Percentiles rank a stretch among this genome's conserved stretches.
phyloP scores from a whole-genome alignment of 92 coral and sea anemone genomes.

The Porites evermanni region DNA sequence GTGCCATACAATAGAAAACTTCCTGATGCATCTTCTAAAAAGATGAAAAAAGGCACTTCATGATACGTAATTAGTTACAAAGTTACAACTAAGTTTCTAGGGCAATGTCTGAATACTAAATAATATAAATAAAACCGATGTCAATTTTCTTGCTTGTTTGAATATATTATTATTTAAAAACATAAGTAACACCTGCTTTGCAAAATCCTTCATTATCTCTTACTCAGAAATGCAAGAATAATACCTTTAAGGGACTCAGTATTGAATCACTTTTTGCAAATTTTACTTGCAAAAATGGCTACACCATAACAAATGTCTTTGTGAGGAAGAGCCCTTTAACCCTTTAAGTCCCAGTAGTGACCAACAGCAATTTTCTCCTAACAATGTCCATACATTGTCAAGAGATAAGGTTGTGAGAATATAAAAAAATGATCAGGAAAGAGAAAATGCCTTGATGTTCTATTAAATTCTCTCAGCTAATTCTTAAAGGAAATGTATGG shows the following conservation, averaged over 20 bases:
- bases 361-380: too few relatives aligned
- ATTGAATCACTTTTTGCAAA: not conserved
- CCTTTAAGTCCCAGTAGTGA: too few relatives aligned
- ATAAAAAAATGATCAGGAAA: too few relatives aligned
- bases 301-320: too few relatives aligned
- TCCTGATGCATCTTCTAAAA: not conserved
- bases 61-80: conserved; percentile 3
- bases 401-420: too few relatives aligned
- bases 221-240: not conserved
- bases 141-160: conserved; percentile 14
- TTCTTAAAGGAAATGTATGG: too few relatives aligned
- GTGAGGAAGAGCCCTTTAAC: not conserved
- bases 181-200: conserved; percentile 24
- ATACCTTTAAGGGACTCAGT: not conserved
- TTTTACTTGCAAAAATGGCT: not conserved
- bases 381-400: too few relatives aligned
- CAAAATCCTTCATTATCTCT: not conserved
- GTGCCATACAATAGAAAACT: not conserved
- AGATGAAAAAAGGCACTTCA: not conserved
- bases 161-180: conserved; percentile 14
- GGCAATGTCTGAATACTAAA: not conserved
- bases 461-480: too few relatives aligned
- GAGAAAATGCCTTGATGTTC: too few relatives aligned
- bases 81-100: conserved; percentile 14
- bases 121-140: conserved; percentile 10